Base-by-base conservation (phyloP, 2,113 vertebrate species). In the Arothron firmamentum region DNA sequence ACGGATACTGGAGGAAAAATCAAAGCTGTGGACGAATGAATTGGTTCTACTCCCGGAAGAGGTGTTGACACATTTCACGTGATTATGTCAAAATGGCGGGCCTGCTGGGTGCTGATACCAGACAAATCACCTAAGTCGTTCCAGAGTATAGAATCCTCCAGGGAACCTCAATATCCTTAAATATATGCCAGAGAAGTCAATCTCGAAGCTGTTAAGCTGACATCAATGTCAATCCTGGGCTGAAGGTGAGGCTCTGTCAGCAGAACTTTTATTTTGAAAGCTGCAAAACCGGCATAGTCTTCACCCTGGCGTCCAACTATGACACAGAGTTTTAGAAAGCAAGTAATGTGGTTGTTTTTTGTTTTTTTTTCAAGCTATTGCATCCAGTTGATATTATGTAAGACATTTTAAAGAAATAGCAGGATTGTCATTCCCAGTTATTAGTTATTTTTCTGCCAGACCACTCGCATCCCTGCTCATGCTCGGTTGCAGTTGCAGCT, bases 401-500 rank as follows among this genome's bases (percentile, higher is more conserved):
- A 70, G 23, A 62, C 18, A 17, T 5, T 45, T 59, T 20, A 61
- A 51, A 15, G 58, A 64, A 59, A 63, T 45, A 58, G 25, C 34
- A 34, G 43, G 52, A 52, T 47, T 51, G 59, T 23, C 14, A 64
- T 34, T 58, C 15, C 55, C 21, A 75, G 70, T 68, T 62, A 80
- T 86, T 76, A 28, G 66, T 18, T n/a, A n/a, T 46, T 56, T 54
- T 56, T 56, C 64, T 63, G 56, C 15, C 46, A 42, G 56, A 63
- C 73, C 67, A 59, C 48, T 13, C 53, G 53, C 51, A 48, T 51
- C 78, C 87, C 80, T 74, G 86, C 88, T 85, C 75, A 50, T 58
- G 57, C 45, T 2, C 49, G 25, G 45, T 56, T 70, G 68, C 81
- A 84, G 88, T 88, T 82, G 87, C 78, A 74, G 74, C 86, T 90